These are phyloP conservation scores for Doryteuthis pealeii DNA, from an alignment of 1,140 invertebrate genomes.

Conservation along the genomic window DNA sequence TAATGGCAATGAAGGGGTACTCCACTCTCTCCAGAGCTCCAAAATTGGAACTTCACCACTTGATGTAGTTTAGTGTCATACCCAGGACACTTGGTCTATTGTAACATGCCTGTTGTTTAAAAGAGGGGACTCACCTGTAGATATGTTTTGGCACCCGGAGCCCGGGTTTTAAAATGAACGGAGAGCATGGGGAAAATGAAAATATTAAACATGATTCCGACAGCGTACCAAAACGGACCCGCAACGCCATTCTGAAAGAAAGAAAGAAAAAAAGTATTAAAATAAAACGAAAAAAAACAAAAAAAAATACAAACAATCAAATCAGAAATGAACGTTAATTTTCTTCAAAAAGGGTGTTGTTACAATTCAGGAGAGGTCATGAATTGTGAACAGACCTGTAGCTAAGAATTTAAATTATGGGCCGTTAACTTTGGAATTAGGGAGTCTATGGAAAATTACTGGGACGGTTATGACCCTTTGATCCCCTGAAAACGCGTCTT, in stretches of 20 bases:
- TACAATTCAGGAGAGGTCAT: too few species aligned
- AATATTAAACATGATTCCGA: slow-evolving; percentile 59
- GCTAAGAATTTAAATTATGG: too few species aligned
- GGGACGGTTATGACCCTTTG: too few species aligned
- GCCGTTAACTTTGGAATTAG: too few species aligned
- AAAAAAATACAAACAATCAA: not conserved
- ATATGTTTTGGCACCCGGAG: slow-evolving; percentile 61
- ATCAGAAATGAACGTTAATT: not conserved
- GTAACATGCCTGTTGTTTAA: too few species aligned
- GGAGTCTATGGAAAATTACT: too few species aligned
- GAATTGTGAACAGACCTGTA: too few species aligned
- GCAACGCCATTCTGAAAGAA: slow-evolving; percentile 57
- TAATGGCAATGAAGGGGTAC: too few species aligned
- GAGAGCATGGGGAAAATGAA: slow-evolving; percentile 59
- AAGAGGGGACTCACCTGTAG: slow-evolving; percentile 50
- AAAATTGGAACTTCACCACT: too few species aligned
- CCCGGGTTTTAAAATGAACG: slow-evolving; percentile 57
- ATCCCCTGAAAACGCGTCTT: not conserved
- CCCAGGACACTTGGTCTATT: too few species aligned
- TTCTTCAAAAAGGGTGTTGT: not conserved
- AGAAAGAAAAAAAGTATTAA: not conserved
- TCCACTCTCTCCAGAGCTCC: too few species aligned
- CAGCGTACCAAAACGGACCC: slow-evolving; percentile 61
- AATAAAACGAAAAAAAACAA: not conserved
- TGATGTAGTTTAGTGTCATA: too few species aligned